Conservation (phyloP, 2,113 vertebrate genomes). For the Gallinago undulata region DNA sequence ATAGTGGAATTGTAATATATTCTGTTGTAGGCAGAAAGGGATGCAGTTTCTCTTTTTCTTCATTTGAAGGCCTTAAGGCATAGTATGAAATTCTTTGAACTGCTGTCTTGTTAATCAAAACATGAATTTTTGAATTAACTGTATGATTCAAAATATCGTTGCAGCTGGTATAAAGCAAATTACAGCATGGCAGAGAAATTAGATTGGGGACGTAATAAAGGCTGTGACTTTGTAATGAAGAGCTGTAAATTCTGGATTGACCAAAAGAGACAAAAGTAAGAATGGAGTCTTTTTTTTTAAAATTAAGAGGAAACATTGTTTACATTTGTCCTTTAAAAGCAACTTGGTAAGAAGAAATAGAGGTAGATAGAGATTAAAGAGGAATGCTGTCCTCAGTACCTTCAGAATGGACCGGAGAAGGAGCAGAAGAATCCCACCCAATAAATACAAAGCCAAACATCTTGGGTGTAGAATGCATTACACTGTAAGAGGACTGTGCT, state of each 20-base stretch:
- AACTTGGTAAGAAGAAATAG: neutral
- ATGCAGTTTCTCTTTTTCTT: neutral
- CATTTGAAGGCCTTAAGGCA: neutral
- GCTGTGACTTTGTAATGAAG: conserved; percentile 95
- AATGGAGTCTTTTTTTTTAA: neutral
- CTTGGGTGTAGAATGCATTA: neutral
- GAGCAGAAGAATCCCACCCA: neutral
- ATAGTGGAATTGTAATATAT: neutral
- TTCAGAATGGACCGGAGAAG: neutral
- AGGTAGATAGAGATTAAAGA: neutral
- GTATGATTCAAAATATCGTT: conserved; percentile 6
- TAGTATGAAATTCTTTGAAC: neutral
- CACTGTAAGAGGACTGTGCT: neutral
- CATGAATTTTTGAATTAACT: neutral
- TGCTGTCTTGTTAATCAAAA: neutral
- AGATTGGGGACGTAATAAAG: conserved; percentile 92
- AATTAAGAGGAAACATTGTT: neutral
- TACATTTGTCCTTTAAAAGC: neutral
- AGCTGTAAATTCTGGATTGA: conserved; percentile 99
- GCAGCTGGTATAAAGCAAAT: conserved; percentile 96
- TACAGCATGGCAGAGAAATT: conserved; percentile 95
- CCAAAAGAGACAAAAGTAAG: conserved; percentile 84
- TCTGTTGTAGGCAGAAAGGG: neutral
- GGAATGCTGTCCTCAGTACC: neutral
- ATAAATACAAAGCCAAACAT: neutral